Conservation (phyloP, 2,113 vertebrate species). For the Mesitornis unicolor region DNA sequence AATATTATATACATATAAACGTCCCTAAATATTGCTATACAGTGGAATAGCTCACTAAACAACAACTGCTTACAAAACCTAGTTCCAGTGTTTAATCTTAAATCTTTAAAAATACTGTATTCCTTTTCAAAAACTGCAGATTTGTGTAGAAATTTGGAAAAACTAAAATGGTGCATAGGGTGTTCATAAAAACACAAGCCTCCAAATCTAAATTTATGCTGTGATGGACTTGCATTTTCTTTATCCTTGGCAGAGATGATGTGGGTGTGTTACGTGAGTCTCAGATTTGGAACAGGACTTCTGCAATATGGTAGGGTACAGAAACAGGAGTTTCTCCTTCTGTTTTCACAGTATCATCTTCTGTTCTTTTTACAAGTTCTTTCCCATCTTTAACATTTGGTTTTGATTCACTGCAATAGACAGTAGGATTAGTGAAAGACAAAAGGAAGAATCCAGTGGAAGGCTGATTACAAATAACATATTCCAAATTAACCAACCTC, state of each 20-base stretch:
- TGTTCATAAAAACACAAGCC: neutral
- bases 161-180: neutral
- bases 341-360: neutral
- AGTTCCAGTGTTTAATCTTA: neutral
- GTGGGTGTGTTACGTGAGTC: neutral
- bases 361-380: neutral
- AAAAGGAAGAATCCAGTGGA: constrained; percentile 4
- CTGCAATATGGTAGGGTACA: neutral
- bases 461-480: neutral
- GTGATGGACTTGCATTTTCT: neutral
- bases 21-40: neutral
- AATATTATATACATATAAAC: neutral
- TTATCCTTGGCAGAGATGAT: neutral
- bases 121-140: neutral
- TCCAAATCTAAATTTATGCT: neutral
- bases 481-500: neutral
- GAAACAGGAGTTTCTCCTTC: neutral
- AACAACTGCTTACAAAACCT: neutral
- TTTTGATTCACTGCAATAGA: constrained; percentile 1
- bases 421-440: neutral
- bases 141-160: neutral
- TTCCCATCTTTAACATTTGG: neutral
- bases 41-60: neutral
- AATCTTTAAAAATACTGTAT: neutral
- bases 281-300: neutral